These are phyloP conservation scores for Mustelus asterias DNA, from an alignment of 2,113 vertebrate genomes.

Conservation along the genomic window DNA sequence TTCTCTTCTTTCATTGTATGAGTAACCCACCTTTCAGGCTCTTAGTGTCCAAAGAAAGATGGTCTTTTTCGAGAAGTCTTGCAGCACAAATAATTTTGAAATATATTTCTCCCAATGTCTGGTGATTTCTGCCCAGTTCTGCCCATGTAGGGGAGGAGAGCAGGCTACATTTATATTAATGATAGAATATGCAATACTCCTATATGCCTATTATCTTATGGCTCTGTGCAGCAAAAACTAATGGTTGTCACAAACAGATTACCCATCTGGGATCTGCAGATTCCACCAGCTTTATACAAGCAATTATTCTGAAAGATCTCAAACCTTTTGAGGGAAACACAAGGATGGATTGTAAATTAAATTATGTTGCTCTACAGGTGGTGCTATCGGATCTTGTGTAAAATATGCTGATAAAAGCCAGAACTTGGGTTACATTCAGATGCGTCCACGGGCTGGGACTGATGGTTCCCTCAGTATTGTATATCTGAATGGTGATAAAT, in stretches of 20 bases:
- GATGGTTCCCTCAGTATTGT: constrained; percentile 81
- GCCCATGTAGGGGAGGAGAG: not conserved
- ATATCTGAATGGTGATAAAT: constrained; percentile 79
- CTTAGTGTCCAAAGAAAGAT: not conserved
- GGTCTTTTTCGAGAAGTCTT: not conserved
- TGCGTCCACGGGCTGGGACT: constrained; percentile 67
- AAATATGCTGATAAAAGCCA: constrained; percentile 48
- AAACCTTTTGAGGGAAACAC: not conserved
- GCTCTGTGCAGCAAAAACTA: not conserved
- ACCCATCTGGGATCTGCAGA: not conserved
- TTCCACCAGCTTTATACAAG: not conserved
- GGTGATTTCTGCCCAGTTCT: not conserved
- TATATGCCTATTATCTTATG: not conserved
- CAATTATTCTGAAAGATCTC: not conserved
- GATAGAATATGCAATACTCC: not conserved
- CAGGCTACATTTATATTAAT: not conserved
- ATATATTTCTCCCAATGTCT: not conserved
- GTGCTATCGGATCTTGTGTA: constrained; percentile 75
- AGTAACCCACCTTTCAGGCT: not conserved
- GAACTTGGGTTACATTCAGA: constrained; percentile 84
- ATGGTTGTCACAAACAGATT: not conserved
- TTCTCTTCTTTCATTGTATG: not conserved
- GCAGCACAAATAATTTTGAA: not conserved
- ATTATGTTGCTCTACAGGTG: constrained; percentile 56
- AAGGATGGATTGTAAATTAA: not conserved